A percentile compares a stretch with the other conserved stretches of the same genome.
phyloP scores from a whole-genome alignment of 2,797 vertebrate species.

The Clarias laeviceps region DNA sequence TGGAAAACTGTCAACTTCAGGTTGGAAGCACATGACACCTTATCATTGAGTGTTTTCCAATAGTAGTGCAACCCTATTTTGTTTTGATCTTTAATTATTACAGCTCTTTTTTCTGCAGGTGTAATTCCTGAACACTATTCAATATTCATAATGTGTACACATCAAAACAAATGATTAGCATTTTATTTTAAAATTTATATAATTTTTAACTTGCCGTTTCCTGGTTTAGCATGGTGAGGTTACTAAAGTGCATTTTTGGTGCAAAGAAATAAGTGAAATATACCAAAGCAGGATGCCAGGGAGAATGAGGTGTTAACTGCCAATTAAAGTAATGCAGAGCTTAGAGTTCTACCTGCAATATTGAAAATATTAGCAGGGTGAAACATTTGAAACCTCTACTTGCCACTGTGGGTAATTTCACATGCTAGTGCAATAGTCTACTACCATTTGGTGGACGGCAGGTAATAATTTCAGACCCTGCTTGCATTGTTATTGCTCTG shows the following conservation, averaged over 20 bases:
- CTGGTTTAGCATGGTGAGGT: background rate
- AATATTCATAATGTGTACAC: background rate
- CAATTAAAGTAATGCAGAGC: background rate
- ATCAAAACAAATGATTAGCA: background rate
- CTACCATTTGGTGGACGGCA: background rate
- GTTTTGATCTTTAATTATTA: background rate
- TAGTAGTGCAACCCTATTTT: background rate
- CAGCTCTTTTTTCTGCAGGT: background rate
- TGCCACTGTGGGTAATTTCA: conserved; percentile 4
- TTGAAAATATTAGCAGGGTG: background rate
- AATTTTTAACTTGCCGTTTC: background rate
- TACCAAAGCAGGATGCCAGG: too few relatives aligned
- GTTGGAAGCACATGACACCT: background rate
- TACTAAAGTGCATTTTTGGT: background rate
- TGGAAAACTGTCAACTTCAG: background rate
- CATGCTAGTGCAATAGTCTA: conserved; percentile 5
- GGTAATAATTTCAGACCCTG: conserved; percentile 6
- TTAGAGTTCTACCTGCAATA: background rate
- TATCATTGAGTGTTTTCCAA: background rate
- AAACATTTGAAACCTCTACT: background rate
- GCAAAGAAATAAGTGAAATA: background rate
- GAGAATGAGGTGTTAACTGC: background rate
- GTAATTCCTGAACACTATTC: background rate
- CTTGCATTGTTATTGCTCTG: background rate
- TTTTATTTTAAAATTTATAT: background rate